Conservation (phyloP, 1,140 invertebrate species). For the Lithobius niger region DNA sequence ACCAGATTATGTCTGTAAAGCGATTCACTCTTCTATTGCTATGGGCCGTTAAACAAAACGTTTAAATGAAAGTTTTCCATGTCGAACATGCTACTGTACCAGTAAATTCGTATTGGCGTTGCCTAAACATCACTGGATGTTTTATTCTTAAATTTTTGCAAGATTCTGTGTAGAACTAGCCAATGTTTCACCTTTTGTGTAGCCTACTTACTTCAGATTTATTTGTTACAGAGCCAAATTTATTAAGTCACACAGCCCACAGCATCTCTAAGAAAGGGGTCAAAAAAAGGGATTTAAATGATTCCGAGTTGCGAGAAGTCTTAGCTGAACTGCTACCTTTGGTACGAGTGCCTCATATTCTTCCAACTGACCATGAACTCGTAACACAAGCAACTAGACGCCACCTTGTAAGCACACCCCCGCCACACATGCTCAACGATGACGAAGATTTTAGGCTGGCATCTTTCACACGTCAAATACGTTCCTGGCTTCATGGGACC, state of each 20-base stretch:
- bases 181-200: no score
- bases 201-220: not conserved
- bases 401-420: slow-evolving; percentile 69
- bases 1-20: no score
- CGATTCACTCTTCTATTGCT: no score
- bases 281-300: slow-evolving; percentile 68
- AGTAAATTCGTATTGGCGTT: no score
- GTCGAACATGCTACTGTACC: no score
- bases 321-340: slow-evolving; percentile 64
- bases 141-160: no score
- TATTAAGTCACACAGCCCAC: slow-evolving; percentile 80
- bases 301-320: slow-evolving; percentile 73
- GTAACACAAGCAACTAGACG: slow-evolving; percentile 58
- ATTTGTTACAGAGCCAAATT: slow-evolving; percentile 73
- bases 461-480: slow-evolving; percentile 38
- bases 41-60: no score
- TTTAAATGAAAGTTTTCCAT: no score
- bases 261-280: slow-evolving; percentile 73
- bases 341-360: slow-evolving; percentile 75
- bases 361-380: slow-evolving; percentile 71
- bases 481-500: slow-evolving; percentile 68
- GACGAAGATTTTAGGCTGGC: slow-evolving; percentile 33
- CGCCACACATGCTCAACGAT: slow-evolving; percentile 68
- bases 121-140: no score
- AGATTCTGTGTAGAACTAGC: no score